phyloP scores from a whole-genome alignment of 1,140 invertebrate species.

The Chrysopa pallens region DNA sequence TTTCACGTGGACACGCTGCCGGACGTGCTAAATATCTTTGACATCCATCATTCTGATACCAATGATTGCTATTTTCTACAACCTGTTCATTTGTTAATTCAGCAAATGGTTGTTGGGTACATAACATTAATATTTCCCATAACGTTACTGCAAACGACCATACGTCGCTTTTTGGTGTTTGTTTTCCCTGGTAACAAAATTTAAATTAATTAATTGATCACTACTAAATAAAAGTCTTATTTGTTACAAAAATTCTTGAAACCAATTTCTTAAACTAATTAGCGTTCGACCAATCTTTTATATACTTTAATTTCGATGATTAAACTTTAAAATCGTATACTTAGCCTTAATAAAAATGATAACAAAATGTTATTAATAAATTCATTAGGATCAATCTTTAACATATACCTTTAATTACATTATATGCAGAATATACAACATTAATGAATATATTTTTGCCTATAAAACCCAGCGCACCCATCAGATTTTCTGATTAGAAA shows the following conservation, averaged over 20 bases:
- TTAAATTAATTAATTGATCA: neutral
- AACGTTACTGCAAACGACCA: constrained; percentile 64
- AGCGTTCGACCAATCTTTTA: no score
- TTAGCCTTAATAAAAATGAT: no score
- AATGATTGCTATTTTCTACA: constrained; percentile 51
- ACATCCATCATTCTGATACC: constrained; percentile 30
- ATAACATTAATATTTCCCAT: constrained; percentile 61
- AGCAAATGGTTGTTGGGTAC: constrained; percentile 50
- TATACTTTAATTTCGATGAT: no score
- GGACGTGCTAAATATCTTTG: constrained; percentile 56
- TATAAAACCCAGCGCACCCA: no score
- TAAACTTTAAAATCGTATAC: no score
- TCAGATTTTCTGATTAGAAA: no score
- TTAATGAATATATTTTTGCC: no score
- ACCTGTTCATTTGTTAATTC: constrained; percentile 60
- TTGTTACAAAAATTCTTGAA: neutral
- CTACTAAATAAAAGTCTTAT: neutral
- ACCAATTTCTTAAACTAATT: neutral
- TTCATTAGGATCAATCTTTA: no score
- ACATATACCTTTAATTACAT: no score
- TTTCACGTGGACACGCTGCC: constrained; percentile 69
- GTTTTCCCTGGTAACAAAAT: constrained; percentile 36
- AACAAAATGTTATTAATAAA: no score
- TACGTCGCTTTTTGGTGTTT: constrained; percentile 51
- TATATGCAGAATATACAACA: no score